These are phyloP conservation scores for Morus bassanus DNA, from an alignment of 2,797 vertebrate species.

Conservation along the genomic window DNA sequence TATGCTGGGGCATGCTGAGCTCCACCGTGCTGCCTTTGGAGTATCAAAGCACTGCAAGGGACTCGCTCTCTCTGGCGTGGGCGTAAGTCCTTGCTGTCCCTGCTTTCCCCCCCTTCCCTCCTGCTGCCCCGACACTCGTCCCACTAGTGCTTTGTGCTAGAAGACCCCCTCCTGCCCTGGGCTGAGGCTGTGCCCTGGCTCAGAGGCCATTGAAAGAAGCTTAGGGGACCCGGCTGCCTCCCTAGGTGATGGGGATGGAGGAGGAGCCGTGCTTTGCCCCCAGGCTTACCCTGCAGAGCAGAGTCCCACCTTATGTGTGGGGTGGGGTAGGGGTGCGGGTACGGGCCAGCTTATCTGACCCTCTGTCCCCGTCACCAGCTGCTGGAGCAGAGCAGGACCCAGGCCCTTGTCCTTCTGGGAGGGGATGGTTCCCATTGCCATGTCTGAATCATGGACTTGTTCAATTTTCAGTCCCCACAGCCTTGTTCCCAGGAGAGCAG, in stretches of 20 bases:
- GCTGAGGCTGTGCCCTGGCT: neutral
- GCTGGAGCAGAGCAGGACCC: neutral
- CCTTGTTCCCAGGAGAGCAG: neutral
- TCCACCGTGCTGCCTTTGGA: neutral
- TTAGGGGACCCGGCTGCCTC: neutral
- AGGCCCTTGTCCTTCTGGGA: neutral
- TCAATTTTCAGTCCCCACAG: conserved; percentile 15
- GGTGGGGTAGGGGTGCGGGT: neutral
- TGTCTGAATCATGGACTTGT: neutral
- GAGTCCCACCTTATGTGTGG: neutral
- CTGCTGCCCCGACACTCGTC: neutral
- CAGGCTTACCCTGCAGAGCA: neutral
- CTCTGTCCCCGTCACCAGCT: neutral
- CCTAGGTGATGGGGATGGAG: neutral
- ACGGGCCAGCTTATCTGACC: neutral
- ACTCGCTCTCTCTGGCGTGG: neutral
- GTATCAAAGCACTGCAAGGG: neutral
- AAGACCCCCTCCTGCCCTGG: neutral
- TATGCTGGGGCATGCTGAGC: neutral
- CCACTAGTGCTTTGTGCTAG: neutral
- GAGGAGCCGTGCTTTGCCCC: neutral
- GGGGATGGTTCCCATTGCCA: neutral
- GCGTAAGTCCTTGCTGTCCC: neutral
- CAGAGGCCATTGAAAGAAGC: neutral
- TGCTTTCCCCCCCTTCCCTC: neutral